Evolutionary conservation across 2,113 vertebrate genomes (phyloP).

Genomic region (Gallinago paraguaiae): DNA sequence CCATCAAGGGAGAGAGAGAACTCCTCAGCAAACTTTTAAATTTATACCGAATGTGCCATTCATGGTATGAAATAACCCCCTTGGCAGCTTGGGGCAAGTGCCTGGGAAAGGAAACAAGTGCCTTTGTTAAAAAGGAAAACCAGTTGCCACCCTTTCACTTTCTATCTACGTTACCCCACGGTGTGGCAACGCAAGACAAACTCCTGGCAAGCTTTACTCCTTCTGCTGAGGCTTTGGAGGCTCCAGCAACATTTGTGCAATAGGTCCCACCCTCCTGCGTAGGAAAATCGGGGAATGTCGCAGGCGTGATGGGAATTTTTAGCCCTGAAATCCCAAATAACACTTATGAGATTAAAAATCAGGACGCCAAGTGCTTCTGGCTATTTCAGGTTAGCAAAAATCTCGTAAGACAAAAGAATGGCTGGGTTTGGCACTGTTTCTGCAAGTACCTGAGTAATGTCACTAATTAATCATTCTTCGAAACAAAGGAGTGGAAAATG

Average conservation of each 20-base stretch:
- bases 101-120: not conserved
- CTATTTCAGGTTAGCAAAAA: not conserved
- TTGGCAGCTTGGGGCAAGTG: not conserved
- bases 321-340: not conserved
- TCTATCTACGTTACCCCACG: not conserved
- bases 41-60: not conserved
- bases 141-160: not conserved
- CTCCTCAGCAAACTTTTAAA: too few relatives aligned
- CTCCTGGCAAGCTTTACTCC: not conserved
- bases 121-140: not conserved
- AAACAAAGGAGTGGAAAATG: slow-evolving; percentile 14
- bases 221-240: not conserved
- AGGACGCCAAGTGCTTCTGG: not conserved
- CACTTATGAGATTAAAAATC: not conserved
- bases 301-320: not conserved
- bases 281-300: not conserved
- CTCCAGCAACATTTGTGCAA: not conserved
- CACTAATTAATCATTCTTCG: not conserved
- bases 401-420: not conserved
- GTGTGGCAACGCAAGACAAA: not conserved
- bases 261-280: not conserved
- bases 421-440: not conserved
- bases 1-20: too few relatives aligned
- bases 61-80: not conserved
- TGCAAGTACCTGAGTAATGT: not conserved